Evolutionary conservation across 2,113 vertebrate genomes (phyloP).

Genomic region (Pipa parva): DNA sequence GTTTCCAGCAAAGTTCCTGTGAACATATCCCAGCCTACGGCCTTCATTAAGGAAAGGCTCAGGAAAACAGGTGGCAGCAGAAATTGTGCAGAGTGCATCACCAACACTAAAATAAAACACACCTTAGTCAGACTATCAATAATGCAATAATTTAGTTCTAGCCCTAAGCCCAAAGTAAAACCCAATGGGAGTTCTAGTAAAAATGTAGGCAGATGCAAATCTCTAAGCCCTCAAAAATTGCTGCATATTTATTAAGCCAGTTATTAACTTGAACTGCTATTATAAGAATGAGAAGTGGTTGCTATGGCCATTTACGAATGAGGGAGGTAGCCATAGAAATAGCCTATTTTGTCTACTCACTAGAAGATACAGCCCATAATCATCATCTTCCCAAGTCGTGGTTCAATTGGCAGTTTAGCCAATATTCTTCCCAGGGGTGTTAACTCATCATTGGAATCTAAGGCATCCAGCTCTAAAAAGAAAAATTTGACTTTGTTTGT

Average conservation of each 20-base stretch:
- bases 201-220: no score
- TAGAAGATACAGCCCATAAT: slow-evolving; percentile 96
- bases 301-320: no score
- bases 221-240: no score
- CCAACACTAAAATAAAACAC: slow-evolving; percentile 73
- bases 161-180: no score
- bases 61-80: slow-evolving; percentile 86
- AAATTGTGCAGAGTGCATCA: slow-evolving; percentile 89
- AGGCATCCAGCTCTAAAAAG: slow-evolving; percentile 82
- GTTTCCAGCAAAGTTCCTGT: slow-evolving; percentile 87
- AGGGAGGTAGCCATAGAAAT: no score
- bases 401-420: slow-evolving; percentile 89
- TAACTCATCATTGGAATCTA: slow-evolving; percentile 87
- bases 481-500: no score
- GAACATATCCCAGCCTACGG: slow-evolving; percentile 83
- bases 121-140: no score
- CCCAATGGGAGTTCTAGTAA: no score
- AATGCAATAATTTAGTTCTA: no score
- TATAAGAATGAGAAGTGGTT: no score
- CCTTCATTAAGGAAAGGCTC: slow-evolving; percentile 93
- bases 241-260: no score
- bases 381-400: slow-evolving; percentile 96
- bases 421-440: slow-evolving; percentile 90
- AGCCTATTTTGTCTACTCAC: slow-evolving; percentile 68
- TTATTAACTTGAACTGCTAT: no score